These are phyloP conservation scores for Cheilosia variabilis DNA, from an alignment of 2,888 invertebrate species.

Conservation along the genomic window DNA sequence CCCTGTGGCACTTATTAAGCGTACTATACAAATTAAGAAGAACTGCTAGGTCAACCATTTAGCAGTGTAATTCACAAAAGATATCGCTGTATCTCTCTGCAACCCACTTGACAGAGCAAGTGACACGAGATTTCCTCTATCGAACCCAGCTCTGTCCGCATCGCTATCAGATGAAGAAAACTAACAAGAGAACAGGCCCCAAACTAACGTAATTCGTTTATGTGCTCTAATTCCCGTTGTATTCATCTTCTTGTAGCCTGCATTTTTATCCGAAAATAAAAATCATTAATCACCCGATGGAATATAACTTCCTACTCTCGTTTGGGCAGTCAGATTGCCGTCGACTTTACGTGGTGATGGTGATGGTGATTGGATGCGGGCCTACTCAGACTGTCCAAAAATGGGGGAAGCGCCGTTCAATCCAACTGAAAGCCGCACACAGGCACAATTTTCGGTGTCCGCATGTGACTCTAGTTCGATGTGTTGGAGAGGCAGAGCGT, in stretches of 20 bases:
- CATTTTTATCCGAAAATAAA: conserved; percentile 68
- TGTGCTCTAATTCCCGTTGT: conserved; percentile 64
- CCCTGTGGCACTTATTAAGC: background rate
- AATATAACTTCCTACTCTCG: conserved; percentile 68
- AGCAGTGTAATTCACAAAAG: conserved; percentile 2
- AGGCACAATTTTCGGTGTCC: conserved; percentile 22
- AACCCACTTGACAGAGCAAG: conserved; percentile 47
- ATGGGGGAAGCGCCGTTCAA: conserved; percentile 33
- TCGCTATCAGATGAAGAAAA: conserved; percentile 19
- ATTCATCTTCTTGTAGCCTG: conserved; percentile 68
- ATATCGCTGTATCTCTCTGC: conserved; percentile 30
- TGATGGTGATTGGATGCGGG: conserved; percentile 57
- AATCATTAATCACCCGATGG: conserved; percentile 69
- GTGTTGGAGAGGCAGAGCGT: background rate
- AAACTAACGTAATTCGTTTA: conserved; percentile 50
- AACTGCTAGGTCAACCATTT: conserved; percentile 40
- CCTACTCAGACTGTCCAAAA: conserved; percentile 33
- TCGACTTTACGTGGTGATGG: conserved; percentile 31
- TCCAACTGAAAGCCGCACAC: conserved; percentile 43
- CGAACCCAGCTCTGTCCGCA: conserved; percentile 9
- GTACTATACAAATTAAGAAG: conserved; percentile 16
- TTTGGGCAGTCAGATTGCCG: conserved; percentile 35
- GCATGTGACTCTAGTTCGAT: conserved; percentile 6
- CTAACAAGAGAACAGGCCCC: conserved; percentile 6
- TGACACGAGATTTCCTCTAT: conserved; percentile 39